A percentile compares a stretch with the other conserved stretches of the same genome.
These are phyloP conservation scores for Notamacropus eugenii DNA, from an alignment of 2,797 vertebrate species.

Conservation along the genomic window DNA sequence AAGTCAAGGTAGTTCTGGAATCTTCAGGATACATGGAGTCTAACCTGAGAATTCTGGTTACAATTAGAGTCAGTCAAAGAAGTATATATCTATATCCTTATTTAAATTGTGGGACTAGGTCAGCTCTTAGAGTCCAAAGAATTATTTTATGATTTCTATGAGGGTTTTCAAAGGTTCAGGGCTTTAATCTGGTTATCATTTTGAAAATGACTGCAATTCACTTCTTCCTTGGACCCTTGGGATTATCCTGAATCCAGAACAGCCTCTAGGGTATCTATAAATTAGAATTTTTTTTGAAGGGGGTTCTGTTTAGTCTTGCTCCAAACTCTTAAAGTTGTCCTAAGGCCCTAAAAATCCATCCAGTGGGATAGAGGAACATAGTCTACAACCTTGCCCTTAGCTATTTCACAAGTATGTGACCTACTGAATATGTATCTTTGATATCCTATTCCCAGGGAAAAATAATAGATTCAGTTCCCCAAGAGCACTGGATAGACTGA, in stretches of 20 bases:
- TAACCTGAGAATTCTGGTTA: slow-evolving; percentile 16
- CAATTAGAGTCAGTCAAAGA: slow-evolving; percentile 37
- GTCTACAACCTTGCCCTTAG: not conserved
- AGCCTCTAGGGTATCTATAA: not conserved
- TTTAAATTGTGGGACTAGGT: not conserved
- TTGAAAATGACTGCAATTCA: not conserved
- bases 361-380: not conserved
- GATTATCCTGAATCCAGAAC: not conserved
- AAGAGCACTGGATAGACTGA: not conserved
- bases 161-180: slow-evolving; percentile 14
- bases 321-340: slow-evolving; percentile 30
- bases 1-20: slow-evolving; percentile 8
- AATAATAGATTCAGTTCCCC: not conserved
- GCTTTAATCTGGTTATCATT: slow-evolving; percentile 15
- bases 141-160: slow-evolving; percentile 27
- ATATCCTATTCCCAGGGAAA: not conserved
- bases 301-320: slow-evolving; percentile 14
- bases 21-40: not conserved
- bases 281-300: slow-evolving; percentile 1
- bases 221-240: slow-evolving; percentile 34
- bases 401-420: not conserved
- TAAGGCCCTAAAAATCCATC: not conserved
- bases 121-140: slow-evolving; percentile 42
- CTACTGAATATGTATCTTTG: not conserved
- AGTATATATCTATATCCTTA: slow-evolving; percentile 28